Percentiles rank a stretch among this genome's conserved stretches.
phyloP scores from a whole-genome alignment of 2,888 invertebrate species.

The Hemaris fuciformis region DNA sequence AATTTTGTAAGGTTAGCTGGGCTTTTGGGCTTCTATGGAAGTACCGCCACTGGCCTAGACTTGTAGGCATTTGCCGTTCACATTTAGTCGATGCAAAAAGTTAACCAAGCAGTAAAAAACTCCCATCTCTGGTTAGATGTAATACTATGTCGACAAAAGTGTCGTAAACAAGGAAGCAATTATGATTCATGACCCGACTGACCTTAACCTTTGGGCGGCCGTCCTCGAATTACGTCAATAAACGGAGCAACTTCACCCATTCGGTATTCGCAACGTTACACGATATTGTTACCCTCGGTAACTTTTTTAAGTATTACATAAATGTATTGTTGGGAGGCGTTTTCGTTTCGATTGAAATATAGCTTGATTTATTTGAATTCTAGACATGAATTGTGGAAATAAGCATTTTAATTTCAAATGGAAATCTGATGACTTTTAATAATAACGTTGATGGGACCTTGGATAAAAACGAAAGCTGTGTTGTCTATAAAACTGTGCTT shows the following conservation, averaged over 20 bases:
- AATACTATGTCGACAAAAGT: not conserved
- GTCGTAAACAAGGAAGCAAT: not conserved
- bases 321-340: not conserved
- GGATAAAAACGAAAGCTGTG: no score
- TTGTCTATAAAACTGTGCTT: no score
- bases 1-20: no score
- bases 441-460: no score
- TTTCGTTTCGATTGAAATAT: not conserved
- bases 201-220: not conserved
- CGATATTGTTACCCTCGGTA: not conserved
- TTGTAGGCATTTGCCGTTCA: no score
- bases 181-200: not conserved
- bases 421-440: no score
- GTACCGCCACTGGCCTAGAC: no score
- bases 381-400: no score
- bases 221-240: not conserved
- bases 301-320: not conserved
- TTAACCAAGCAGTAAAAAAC: not conserved
- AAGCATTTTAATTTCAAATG: not conserved
- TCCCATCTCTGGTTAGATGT: not conserved
- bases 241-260: not conserved
- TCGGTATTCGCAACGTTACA: not conserved
- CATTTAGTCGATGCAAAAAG: no score
- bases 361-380: not conserved
- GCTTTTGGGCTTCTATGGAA: no score